Percentiles rank a stretch among this genome's conserved stretches.
Conservation (phyloP, 1,140 invertebrate species). For the Andrena cerasifolii region DNA sequence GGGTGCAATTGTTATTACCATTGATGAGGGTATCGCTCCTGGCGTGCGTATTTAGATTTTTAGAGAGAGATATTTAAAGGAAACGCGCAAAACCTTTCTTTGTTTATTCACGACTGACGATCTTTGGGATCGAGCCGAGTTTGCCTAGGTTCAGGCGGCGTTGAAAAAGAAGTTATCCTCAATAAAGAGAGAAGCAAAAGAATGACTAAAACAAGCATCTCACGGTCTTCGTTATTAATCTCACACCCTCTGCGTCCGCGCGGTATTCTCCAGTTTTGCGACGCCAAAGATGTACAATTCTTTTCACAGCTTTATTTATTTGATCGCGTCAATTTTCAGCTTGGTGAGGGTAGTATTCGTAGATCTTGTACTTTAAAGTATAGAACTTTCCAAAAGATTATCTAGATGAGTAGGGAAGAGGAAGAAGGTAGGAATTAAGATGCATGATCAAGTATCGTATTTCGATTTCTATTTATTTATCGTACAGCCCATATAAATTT, state of each 20-base stretch:
- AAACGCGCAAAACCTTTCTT: not conserved
- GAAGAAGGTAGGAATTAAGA: too few species aligned
- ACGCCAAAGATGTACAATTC: too few species aligned
- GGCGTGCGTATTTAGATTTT: not conserved
- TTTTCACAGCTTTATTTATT: too few species aligned
- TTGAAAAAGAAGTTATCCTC: slow-evolving; percentile 60
- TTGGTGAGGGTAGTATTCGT: too few species aligned
- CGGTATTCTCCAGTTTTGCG: too few species aligned
- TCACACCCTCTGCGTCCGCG: not conserved
- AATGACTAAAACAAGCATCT: slow-evolving; percentile 51
- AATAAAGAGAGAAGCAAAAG: slow-evolving; percentile 66
- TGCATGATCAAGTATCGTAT: too few species aligned
- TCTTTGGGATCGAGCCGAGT: slow-evolving; percentile 31
- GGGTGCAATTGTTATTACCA: slow-evolving; percentile 12
- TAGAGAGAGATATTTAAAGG: not conserved
- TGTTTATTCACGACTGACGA: slow-evolving; percentile 42
- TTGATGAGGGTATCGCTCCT: not conserved
- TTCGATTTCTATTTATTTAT: too few species aligned
- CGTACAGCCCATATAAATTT: too few species aligned
- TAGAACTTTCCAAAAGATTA: too few species aligned
- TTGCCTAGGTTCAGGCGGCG: slow-evolving; percentile 61
- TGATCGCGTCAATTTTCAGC: too few species aligned
- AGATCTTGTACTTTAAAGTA: too few species aligned
- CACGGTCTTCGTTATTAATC: slow-evolving; percentile 3
- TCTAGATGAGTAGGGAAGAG: too few species aligned